Conservation (phyloP, 2,888 invertebrate species). For the Caenorhabditis drosophilae region DNA sequence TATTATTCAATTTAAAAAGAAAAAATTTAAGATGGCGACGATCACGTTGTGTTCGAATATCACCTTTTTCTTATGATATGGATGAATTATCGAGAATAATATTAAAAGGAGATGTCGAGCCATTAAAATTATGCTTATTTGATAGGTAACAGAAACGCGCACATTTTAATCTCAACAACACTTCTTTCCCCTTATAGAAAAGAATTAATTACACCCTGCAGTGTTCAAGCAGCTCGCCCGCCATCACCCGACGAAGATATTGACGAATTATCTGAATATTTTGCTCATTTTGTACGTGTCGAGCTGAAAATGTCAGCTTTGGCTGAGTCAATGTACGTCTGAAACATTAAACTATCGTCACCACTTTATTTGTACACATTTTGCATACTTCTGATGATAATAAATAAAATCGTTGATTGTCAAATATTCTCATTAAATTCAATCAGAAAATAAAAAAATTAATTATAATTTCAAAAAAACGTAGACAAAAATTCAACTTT, state of each 20-base stretch:
- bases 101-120: constrained; percentile 38
- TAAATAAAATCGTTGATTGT: too few species aligned
- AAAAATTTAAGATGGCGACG: constrained; percentile 20
- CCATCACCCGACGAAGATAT: constrained; percentile 46
- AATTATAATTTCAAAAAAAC: too few species aligned
- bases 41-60: not conserved
- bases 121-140: constrained; percentile 35
- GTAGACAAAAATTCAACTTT: not conserved
- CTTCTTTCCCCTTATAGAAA: constrained; percentile 28
- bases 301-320: constrained; percentile 57
- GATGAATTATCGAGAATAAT: constrained; percentile 7
- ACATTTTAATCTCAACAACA: constrained; percentile 5
- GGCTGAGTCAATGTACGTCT: constrained; percentile 61
- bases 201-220: constrained; percentile 30
- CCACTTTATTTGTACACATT: too few species aligned
- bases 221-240: constrained; percentile 44
- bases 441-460: too few species aligned
- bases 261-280: constrained; percentile 60
- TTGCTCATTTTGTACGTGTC: constrained; percentile 57
- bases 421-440: too few species aligned
- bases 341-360: too few species aligned
- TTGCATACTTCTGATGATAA: too few species aligned
- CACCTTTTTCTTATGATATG: not conserved
- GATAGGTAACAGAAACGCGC: constrained; percentile 18
- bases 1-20: not conserved